Conservation (phyloP, 2,797 vertebrate genomes). For the Falco columbarius region DNA sequence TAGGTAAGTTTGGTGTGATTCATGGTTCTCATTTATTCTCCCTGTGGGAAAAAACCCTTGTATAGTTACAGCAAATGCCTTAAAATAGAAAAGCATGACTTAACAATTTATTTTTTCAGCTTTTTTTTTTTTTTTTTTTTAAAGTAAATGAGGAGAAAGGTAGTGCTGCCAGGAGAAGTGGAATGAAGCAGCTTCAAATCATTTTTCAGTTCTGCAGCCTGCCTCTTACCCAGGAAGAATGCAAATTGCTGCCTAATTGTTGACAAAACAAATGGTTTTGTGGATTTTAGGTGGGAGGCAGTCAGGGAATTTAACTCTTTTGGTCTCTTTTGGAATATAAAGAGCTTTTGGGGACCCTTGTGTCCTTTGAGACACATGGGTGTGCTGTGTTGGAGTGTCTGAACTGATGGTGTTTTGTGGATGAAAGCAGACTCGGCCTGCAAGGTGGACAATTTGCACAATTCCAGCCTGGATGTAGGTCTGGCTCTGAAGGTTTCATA, state of each 20-base stretch:
- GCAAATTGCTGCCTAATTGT: slow-evolving; percentile 22
- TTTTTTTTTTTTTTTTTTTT: neutral
- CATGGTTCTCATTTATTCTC: neutral
- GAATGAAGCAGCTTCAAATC: neutral
- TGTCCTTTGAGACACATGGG: neutral
- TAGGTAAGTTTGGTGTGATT: slow-evolving; percentile 35
- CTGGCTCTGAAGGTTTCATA: neutral
- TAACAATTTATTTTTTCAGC: neutral
- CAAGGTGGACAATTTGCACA: neutral
- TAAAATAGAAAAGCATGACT: slow-evolving; percentile 34
- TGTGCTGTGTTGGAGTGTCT: neutral
- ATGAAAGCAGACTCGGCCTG: neutral
- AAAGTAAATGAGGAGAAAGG: neutral
- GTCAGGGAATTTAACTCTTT: neutral
- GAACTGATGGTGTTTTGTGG: neutral
- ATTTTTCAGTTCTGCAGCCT: neutral
- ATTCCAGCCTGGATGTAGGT: neutral
- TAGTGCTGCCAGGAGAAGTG: neutral
- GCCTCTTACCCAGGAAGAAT: neutral
- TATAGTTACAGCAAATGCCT: neutral
- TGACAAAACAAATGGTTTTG: slow-evolving; percentile 24
- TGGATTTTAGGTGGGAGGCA: neutral
- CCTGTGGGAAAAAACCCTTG: neutral
- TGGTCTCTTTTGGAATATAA: neutral
- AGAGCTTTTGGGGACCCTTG: neutral